Base-by-base conservation (phyloP, 1,140 invertebrate species). In the Saccostrea glomerata region DNA sequence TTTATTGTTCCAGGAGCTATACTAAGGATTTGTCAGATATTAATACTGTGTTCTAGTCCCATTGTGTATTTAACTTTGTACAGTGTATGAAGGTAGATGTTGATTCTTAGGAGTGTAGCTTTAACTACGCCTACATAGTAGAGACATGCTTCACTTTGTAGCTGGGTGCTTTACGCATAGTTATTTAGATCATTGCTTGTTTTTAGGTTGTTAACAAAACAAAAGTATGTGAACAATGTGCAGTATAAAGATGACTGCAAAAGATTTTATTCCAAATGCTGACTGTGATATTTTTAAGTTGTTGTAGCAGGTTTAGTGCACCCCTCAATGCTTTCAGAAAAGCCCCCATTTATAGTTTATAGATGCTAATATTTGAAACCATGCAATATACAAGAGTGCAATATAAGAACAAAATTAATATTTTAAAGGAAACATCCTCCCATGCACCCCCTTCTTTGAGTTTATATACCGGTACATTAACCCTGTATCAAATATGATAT, bases 211-310 rank as follows among this genome's bases (percentile, higher is more conserved):
- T 77, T 77, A 25, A 77, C 70, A 77, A 23, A 77, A 77, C 7
- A 30, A 30, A 77, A 77, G 11, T 15, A 36, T 77, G 70, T 77
- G 70, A 77, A 77, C 70, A 77, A 77, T 25, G 15, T 30, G 70
- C 70, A 77, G 70, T 15, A 36, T 30, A 30, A 77, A 77, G 30
- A 77, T 77, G 70, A 30, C 70, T 77, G 70, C 70, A 77, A 25
- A 17, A 25, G 30, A 30, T 77, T 77, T 77, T 77, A 77, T 77
- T 77, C 70, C 70, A 77, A 77, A 77, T 77, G 70, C 70, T 77
- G 70, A 77, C 70, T 77, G 70, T 77, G 70, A 77, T 77, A 77
- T 77, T 77, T 77, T 77, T 77, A 77, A 63, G 70, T 77, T 77
- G 70, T 77, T 77, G 70, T 77, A 77, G 70, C 25, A 36, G 25